Base-by-base conservation (phyloP, 2,888 invertebrate species). In the Prionchulus punctatus region DNA sequence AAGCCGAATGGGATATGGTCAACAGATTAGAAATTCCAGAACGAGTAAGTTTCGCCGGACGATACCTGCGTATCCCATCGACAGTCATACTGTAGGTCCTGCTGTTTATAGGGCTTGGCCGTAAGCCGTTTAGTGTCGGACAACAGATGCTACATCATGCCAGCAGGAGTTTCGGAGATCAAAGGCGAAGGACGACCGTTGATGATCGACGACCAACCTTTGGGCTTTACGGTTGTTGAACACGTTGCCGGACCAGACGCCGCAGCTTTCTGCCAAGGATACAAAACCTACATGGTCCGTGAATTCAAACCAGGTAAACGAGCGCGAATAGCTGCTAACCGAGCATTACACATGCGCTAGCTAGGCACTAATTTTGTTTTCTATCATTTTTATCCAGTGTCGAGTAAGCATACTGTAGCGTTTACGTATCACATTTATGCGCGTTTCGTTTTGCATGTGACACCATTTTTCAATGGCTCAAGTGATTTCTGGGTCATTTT, bases 231-330 rank as follows among this genome's bases (percentile, higher is more conserved):
- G 18, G 18, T 53, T 7, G 18, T 56, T 26, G 53, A 56, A 7
- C 31, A 43, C 4, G 1, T 53, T 7, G 56, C 56, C 21, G 56
- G 56, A 12, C 30, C 26, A 21, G n/a, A 56, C 27, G 52, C 53
- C 3, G 48, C 31, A 1, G 28, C n/a, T 21, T 53, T 56, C 47
- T 56, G 56, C 42, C 42, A 26, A 2, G 51, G 30, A n/a, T 18
- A 2, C 23, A 18, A 4, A 2, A 51, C 56, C 2, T 55, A 30
- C 25, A 15, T 55, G 51, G 27, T 50, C 23, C 25, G 36, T 15
- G 51, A 53, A 12, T 25, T 55, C 30, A 51, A 52, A 4, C 28
- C 51, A 12, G 55, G 55, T 54, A 15, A 7, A 30, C 15, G 12
- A 25, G n/a, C 51, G n/a, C n/a, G n/a, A n/a, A n/a, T n/a, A n/a